A percentile compares a stretch with the other conserved stretches of the same genome.
phyloP scores from a whole-genome alignment of 2,888 invertebrate genomes.

The Diabrotica balteata region DNA sequence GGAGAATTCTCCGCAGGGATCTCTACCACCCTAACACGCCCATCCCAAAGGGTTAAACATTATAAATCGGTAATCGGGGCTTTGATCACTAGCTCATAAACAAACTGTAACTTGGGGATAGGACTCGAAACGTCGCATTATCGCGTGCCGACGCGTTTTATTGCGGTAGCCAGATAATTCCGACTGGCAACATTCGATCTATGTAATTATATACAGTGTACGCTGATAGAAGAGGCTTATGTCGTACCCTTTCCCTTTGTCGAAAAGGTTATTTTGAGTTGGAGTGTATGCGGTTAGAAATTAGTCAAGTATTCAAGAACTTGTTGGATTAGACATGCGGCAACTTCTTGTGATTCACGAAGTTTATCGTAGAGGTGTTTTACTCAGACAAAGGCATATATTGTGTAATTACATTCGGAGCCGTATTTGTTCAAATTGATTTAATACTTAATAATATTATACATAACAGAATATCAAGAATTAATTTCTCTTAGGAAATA shows the following conservation, averaged over 20 bases:
- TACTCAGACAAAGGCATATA: no score
- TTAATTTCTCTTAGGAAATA: no score
- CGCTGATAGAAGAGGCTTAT: background rate
- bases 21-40: background rate
- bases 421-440: no score
- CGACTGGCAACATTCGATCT: constrained; percentile 14
- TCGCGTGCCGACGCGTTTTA: constrained; percentile 24
- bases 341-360: no score
- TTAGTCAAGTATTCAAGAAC: no score
- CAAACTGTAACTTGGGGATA: constrained; percentile 22
- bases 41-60: constrained; percentile 29
- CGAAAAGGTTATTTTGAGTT: background rate
- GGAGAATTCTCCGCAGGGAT: constrained; percentile 4
- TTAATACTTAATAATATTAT: no score
- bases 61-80: constrained; percentile 29
- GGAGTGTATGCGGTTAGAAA: no score
- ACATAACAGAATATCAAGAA: no score
- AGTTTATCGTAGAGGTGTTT: no score
- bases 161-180: constrained; percentile 20
- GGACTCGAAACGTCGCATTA: constrained; percentile 22
- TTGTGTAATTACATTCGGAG: no score
- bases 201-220: constrained; percentile 13
- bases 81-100: constrained; percentile 31
- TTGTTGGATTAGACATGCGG: no score
- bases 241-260: constrained; percentile 1